Evolutionary conservation across 2,888 invertebrate species (phyloP), one percentile per base, ranked within the genome.

Genomic region (Invenusta paracnida): DNA sequence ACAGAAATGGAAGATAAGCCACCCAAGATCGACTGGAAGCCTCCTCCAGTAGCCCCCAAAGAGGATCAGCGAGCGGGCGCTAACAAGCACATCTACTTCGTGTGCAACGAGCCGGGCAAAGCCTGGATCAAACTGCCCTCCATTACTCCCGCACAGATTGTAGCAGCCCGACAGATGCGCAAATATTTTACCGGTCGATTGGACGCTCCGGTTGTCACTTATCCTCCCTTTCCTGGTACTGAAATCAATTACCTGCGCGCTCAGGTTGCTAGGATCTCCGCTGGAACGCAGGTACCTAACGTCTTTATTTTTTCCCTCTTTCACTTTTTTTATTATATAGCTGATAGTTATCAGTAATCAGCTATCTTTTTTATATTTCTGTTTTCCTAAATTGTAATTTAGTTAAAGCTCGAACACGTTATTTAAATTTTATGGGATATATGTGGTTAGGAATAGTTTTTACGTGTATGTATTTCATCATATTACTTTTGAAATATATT

Each of bases 201-300:
- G 85, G 94, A 94, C 29, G 92, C 94, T 0, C 93, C 94, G 91
- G 91, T 95, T 0, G 88, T 93, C 73, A 93, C 94, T 0, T 95
- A 93, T 91, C 95, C 95, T 0, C 93, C 93, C 28, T 96, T 95
- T 92, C 94, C 94, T 0, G 95, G 96, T 17, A 93, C 92, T 17
- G 96, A 96, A 92, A 93, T 93, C 23, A 93, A 95, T 90, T 95
- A 94, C 91, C 92, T 96, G 81, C 93, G 95, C 83, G 94, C 95
- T 0, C 94, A 95, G 91, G 94, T 96, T 85, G 94, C 94, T 0
- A 93, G 96, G 86, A 95, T 96, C 87, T 94, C 83, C 17, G 86
- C 86, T n/a, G 81, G 30, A 17, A 87, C 86, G 1, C 30, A 86
- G 28, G 85, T 86, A 1, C n/a, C 25, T 27, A 84, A 28, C 25